A percentile compares a stretch with the other conserved stretches of the same genome.
Conservation (phyloP, 1,140 invertebrate genomes). For the Nylanderia fulva region DNA sequence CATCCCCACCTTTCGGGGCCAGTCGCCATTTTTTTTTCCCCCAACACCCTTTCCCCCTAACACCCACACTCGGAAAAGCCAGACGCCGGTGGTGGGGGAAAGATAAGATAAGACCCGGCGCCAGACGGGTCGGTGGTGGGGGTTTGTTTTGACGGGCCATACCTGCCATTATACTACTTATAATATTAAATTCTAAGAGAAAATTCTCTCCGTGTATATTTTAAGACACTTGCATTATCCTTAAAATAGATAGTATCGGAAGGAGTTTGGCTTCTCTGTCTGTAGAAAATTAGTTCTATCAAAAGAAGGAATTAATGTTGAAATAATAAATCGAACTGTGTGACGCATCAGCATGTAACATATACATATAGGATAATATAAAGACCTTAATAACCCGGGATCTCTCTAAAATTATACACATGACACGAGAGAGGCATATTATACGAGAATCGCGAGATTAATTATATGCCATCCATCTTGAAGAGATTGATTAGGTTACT, state of each 20-base stretch:
- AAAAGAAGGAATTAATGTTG: conserved; percentile 1
- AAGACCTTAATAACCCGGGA: not conserved
- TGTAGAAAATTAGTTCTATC: not conserved
- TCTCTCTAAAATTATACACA: not conserved
- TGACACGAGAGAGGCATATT: not conserved
- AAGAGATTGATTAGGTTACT: conserved; percentile 31
- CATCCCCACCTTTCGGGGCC: too few relatives aligned
- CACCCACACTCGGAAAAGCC: too few relatives aligned
- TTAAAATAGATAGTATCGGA: not conserved
- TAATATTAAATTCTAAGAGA: too few relatives aligned
- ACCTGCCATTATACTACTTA: too few relatives aligned
- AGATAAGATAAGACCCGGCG: too few relatives aligned
- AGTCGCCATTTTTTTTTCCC: too few relatives aligned
- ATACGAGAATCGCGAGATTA: not conserved
- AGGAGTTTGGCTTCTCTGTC: not conserved
- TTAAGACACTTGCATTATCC: not conserved
- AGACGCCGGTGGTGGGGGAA: too few relatives aligned
- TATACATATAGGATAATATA: not conserved
- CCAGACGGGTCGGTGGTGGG: too few relatives aligned
- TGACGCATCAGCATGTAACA: not conserved
- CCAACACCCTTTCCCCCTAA: too few relatives aligned
- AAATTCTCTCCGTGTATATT: too few relatives aligned
- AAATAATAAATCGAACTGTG: not conserved
- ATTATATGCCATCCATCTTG: conserved; percentile 13
- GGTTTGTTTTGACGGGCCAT: too few relatives aligned